Conservation (phyloP, 2,797 vertebrate species). For the Epinephelus coioides region DNA sequence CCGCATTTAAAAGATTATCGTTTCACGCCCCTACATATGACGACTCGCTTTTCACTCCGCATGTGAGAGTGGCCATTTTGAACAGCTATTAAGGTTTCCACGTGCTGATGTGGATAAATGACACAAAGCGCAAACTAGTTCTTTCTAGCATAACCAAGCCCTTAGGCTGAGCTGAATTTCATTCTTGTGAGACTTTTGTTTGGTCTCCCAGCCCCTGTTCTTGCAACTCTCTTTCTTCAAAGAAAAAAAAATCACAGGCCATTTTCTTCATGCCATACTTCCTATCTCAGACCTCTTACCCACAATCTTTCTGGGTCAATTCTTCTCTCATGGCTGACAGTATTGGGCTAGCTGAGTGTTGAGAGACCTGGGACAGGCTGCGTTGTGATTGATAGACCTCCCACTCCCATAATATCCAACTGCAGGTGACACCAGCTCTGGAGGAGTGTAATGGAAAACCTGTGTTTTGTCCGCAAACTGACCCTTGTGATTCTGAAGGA, state of each 20-base stretch:
- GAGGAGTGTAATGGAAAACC: slow-evolving; percentile 72
- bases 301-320: slow-evolving; percentile 57
- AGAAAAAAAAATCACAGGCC: slow-evolving; percentile 26
- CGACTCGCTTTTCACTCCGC: not conserved
- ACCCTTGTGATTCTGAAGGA: slow-evolving; percentile 32
- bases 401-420: slow-evolving; percentile 60
- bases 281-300: slow-evolving; percentile 41
- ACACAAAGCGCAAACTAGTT: not conserved
- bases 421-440: slow-evolving; percentile 45
- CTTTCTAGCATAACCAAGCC: not conserved
- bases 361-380: slow-evolving; percentile 52
- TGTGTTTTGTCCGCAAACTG: slow-evolving; percentile 69
- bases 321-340: slow-evolving; percentile 64
- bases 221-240: slow-evolving; percentile 11
- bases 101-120: not conserved
- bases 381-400: slow-evolving; percentile 66
- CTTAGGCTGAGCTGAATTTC: slow-evolving; percentile 27
- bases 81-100: not conserved
- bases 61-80: not conserved
- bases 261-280: slow-evolving; percentile 48
- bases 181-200: slow-evolving; percentile 39
- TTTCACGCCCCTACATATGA: not conserved
- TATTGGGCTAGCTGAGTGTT: slow-evolving; percentile 66
- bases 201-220: slow-evolving; percentile 25
- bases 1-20: not conserved